phyloP scores from a whole-genome alignment of 2,797 vertebrate species.

The Lutjanus argentimaculatus region DNA sequence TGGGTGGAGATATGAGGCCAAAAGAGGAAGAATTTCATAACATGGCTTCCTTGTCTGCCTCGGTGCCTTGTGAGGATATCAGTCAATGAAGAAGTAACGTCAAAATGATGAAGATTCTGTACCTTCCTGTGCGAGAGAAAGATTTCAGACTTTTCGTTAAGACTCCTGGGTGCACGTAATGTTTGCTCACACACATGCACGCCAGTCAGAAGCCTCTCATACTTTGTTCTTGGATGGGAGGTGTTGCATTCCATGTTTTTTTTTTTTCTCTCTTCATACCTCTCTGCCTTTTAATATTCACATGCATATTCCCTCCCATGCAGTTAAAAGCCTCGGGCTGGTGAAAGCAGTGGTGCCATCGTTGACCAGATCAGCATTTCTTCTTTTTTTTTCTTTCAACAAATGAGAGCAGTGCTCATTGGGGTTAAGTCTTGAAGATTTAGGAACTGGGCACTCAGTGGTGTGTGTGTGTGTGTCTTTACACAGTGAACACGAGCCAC shows the following conservation, averaged over 20 bases:
- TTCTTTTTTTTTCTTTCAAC: constrained; percentile 25
- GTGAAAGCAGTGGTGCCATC: constrained; percentile 46
- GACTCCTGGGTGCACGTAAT: constrained; percentile 47
- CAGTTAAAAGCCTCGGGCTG: constrained; percentile 40
- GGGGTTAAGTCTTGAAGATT: constrained; percentile 24
- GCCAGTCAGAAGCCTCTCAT: constrained; percentile 51
- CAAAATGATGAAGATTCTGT: constrained; percentile 42
- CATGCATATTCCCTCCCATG: constrained; percentile 41
- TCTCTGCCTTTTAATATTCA: constrained; percentile 66
- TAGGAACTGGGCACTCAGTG: constrained; percentile 36
- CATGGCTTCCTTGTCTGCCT: constrained; percentile 60
- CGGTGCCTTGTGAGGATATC: constrained; percentile 73
- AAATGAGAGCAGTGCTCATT: constrained; percentile 47
- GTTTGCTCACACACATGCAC: constrained; percentile 54
- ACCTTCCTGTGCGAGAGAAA: constrained; percentile 28
- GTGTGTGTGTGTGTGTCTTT: constrained; percentile 2
- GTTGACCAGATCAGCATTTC: constrained; percentile 22
- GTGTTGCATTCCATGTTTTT: constrained; percentile 67
- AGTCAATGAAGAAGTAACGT: constrained; percentile 33
- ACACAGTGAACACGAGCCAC: constrained; percentile 29
- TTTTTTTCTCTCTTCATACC: constrained; percentile 41
- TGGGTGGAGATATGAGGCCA: constrained; percentile 59
- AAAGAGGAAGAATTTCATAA: constrained; percentile 64
- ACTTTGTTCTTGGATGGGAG: constrained; percentile 36
- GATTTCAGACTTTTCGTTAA: constrained; percentile 48